Conservation (phyloP, 2,797 vertebrate species). For the Scleropages formosus region DNA sequence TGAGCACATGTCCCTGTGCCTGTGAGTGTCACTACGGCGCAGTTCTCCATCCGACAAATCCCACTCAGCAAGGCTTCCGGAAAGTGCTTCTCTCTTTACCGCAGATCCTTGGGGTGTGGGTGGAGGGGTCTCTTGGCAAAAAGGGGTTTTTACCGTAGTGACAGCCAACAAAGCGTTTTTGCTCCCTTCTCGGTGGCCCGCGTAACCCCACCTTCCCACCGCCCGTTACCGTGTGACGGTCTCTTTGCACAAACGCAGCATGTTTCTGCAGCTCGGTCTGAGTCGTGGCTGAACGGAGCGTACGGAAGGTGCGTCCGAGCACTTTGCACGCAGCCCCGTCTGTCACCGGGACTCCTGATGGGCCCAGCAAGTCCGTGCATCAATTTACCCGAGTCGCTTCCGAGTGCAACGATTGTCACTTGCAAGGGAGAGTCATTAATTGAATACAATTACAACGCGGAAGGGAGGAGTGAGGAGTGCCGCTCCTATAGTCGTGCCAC, state of each 20-base stretch:
- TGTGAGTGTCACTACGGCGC: background rate
- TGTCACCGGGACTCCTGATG: constrained; percentile 1
- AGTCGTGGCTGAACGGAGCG: too few relatives aligned
- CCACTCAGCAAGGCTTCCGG: background rate
- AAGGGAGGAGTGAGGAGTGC: too few relatives aligned
- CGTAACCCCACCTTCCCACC: background rate
- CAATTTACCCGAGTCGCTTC: constrained; percentile 9
- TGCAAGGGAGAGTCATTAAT: background rate
- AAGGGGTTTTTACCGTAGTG: too few relatives aligned
- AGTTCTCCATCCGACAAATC: background rate
- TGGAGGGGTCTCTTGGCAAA: too few relatives aligned
- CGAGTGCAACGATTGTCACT: background rate
- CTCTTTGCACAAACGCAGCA: too few relatives aligned
- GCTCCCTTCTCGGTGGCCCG: background rate
- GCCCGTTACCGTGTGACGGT: background rate
- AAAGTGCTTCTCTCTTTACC: background rate
- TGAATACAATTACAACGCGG: background rate
- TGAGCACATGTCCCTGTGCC: too few relatives aligned
- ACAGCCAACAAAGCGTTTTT: too few relatives aligned
- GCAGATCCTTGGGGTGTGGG: background rate
- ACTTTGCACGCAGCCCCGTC: too few relatives aligned
- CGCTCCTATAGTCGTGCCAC: too few relatives aligned
- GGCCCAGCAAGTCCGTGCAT: background rate
- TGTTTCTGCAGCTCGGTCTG: background rate
- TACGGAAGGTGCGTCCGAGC: too few relatives aligned